phyloP scores from a whole-genome alignment of 2,797 vertebrate species.

The Tragelaphus eurycerus region DNA sequence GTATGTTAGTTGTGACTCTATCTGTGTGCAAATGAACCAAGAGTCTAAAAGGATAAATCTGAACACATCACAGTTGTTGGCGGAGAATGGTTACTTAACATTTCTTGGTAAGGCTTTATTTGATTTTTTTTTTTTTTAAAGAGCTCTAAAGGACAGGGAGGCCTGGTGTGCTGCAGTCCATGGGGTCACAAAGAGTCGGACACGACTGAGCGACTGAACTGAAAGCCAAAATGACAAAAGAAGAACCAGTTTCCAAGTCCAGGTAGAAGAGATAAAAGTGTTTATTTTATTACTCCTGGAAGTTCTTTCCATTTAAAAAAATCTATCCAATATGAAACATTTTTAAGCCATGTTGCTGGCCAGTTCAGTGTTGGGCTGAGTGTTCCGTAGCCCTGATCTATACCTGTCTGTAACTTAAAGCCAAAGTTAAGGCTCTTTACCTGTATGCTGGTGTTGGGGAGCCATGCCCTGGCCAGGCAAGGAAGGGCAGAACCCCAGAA shows the following conservation, averaged over 20 bases:
- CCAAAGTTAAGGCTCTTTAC: background rate
- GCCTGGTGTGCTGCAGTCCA: background rate
- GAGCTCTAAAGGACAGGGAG: background rate
- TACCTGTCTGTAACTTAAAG: background rate
- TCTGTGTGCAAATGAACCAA: background rate
- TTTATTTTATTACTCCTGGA: background rate
- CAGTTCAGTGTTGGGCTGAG: background rate
- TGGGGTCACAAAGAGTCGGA: background rate
- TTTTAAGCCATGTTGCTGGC: background rate
- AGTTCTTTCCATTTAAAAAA: background rate
- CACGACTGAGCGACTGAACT: background rate
- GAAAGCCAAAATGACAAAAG: background rate
- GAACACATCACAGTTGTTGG: accelerated
- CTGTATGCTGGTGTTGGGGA: background rate
- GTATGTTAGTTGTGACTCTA: accelerated
- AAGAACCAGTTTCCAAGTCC: background rate
- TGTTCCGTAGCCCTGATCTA: background rate
- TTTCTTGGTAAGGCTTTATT: background rate
- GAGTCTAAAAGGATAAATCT: background rate
- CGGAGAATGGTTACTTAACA: background rate
- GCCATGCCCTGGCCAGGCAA: background rate
- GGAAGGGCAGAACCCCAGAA: background rate
- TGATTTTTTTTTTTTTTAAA: background rate
- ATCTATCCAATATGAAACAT: background rate
- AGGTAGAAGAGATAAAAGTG: background rate